Percentiles rank a stretch among this genome's conserved stretches.
phyloP scores from a whole-genome alignment of 2,113 vertebrate species.

The Coptodon bakossiorum region DNA sequence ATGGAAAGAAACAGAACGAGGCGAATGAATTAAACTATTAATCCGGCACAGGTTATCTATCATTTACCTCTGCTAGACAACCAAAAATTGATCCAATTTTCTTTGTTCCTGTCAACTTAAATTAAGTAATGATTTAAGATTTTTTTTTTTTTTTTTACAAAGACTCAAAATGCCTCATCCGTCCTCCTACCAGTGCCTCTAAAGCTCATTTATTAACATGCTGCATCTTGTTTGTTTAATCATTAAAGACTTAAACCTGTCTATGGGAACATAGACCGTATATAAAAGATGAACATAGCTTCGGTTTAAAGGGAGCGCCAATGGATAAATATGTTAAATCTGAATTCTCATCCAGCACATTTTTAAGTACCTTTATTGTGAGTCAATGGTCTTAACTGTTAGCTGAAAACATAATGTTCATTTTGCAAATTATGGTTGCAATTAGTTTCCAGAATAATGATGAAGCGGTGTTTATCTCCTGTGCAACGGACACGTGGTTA shows the following conservation, averaged over 20 bases:
- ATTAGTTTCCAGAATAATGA: neutral
- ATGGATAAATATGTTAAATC: neutral
- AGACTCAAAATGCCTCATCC: neutral
- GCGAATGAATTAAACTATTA: neutral
- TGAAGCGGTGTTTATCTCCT: neutral
- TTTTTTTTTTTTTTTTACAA: neutral
- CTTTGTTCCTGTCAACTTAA: neutral
- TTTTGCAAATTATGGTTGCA: neutral
- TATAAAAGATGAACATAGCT: neutral
- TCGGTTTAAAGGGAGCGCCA: rapidly evolving
- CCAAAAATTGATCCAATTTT: neutral
- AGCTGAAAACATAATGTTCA: neutral
- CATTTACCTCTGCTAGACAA: neutral
- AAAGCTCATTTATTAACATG: neutral
- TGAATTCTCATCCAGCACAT: neutral
- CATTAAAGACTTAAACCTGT: neutral
- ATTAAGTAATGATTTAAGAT: neutral
- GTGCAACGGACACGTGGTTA: neutral
- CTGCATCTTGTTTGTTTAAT: neutral
- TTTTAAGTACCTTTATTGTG: neutral
- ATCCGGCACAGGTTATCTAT: neutral
- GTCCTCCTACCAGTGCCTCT: neutral
- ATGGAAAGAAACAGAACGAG: neutral
- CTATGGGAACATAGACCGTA: neutral
- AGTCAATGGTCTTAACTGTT: neutral